Evolutionary conservation across 2,888 invertebrate genomes (phyloP), one percentile per base, ranked within the genome.

Genomic region (Nezara viridula): DNA sequence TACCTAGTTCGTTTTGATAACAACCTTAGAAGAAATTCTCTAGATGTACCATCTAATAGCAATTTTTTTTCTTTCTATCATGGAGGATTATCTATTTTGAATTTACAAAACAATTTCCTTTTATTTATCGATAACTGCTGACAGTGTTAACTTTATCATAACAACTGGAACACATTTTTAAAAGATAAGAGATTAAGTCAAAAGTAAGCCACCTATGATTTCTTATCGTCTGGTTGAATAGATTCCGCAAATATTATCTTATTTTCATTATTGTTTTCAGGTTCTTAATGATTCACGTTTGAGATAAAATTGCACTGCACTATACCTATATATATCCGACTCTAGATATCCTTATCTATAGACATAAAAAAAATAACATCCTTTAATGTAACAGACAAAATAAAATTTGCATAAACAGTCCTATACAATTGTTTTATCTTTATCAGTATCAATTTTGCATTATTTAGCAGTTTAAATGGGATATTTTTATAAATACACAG

Each of bases 241-340:
- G n/a, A 44, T 81, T n/a, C 81, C n/a, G 81, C 44, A 81, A 81
- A n/a, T 47, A 81, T 81, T 81, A 81, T 81, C 81, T 81, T 81
- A 44, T 81, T 44, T 81, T 47, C 44, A 44, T 81, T n/a, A 81
- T 44, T 81, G 81, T 81, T 81, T 81, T 81, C 81, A n/a, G 21
- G n/a, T 81, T 81, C 44, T 44, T 81, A 81, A 81, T 81, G 81
- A 81, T 81, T 81, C 81, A 81, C 81, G 81, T 81, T 47, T 4
- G 12, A 81, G 81, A 81, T 81, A 81, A 81, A 81, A 81, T 44
- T 44, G 24, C 40, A 81, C 40, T 81, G 44, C 44, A n/a, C 81
- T 81, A 81, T 73, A 81, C 81, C 81, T 81, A 81, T 44, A 81
- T 44, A 81, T 81, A 81, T 81, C 81, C 66, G 16, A 21, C 66